Evolutionary conservation across 2,797 vertebrate species (phyloP).

Genomic region (Cirrhinus molitorella): DNA sequence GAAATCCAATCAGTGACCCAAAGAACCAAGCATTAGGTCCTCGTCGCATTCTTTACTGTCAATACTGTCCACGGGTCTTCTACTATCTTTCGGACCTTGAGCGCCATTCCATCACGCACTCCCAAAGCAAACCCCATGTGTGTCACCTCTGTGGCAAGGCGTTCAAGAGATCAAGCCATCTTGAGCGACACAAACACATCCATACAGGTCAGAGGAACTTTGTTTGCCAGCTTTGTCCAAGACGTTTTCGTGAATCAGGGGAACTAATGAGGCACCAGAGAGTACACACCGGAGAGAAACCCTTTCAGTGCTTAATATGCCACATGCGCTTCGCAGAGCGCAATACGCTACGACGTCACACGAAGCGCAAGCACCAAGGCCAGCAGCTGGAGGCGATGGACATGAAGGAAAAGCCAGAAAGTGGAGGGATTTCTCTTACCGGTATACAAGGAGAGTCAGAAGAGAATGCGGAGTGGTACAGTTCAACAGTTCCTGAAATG

Average conservation of each 20-base stretch:
- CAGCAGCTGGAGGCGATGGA: slow-evolving; percentile 82
- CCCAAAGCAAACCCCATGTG: slow-evolving; percentile 89
- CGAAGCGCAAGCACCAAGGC: slow-evolving; percentile 87
- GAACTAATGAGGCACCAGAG: slow-evolving; percentile 91
- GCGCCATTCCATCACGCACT: slow-evolving; percentile 91
- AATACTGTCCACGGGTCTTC: slow-evolving; percentile 88
- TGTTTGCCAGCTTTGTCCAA: slow-evolving; percentile 86
- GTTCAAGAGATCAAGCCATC: slow-evolving; percentile 91
- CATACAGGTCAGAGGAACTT: slow-evolving; percentile 91
- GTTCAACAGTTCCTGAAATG: slow-evolving; percentile 78
- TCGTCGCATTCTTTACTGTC: slow-evolving; percentile 86
- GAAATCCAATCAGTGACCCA: slow-evolving; percentile 62
- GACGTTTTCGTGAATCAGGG: slow-evolving; percentile 90
- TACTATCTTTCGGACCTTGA: slow-evolving; percentile 92
- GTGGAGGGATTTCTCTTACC: slow-evolving; percentile 46
- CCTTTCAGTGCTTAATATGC: slow-evolving; percentile 90
- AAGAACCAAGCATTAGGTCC: slow-evolving; percentile 66
- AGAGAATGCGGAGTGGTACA: slow-evolving; percentile 84
- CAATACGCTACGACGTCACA: slow-evolving; percentile 89
- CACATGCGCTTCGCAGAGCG: slow-evolving; percentile 90
- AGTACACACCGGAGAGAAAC: slow-evolving; percentile 91
- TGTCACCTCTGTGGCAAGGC: slow-evolving; percentile 90
- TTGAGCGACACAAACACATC: slow-evolving; percentile 92
- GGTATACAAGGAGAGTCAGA: slow-evolving; percentile 73
- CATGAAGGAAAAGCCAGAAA: slow-evolving; percentile 72